Percentiles rank a stretch among this genome's conserved stretches.
Evolutionary conservation across 1,140 invertebrate species (phyloP).

Genomic region (Orchesella cincta): DNA sequence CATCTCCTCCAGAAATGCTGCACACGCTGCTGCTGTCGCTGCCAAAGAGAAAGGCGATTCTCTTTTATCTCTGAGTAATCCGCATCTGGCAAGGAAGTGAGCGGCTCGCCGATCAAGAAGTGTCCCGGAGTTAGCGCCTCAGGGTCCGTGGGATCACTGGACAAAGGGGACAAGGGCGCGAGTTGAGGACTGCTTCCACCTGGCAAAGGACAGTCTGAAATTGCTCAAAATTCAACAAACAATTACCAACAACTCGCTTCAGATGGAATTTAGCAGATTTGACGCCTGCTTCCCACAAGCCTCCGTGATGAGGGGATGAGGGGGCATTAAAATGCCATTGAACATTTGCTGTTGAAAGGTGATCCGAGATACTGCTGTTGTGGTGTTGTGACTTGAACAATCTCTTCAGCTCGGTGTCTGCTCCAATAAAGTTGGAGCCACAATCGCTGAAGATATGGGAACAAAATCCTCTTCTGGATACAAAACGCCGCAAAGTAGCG

Average conservation of each 20-base stretch:
- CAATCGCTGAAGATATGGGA: slow-evolving; percentile 50
- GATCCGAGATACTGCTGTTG: background rate
- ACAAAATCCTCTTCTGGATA: slow-evolving; percentile 42
- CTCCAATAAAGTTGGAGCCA: slow-evolving; percentile 46
- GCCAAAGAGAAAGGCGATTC: background rate
- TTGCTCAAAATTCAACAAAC: background rate
- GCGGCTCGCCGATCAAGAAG: background rate
- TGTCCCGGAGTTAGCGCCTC: background rate
- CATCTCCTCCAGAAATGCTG: slow-evolving; percentile 3
- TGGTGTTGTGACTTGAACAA: background rate
- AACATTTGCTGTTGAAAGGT: background rate
- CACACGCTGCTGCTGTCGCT: background rate
- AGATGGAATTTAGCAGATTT: background rate
- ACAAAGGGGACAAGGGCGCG: background rate
- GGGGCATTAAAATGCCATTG: background rate
- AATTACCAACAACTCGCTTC: background rate
- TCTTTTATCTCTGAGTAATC: too few species aligned
- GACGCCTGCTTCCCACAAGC: background rate
- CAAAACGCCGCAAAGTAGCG: slow-evolving; percentile 36
- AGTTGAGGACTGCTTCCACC: background rate
- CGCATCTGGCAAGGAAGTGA: background rate
- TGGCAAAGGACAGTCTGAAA: background rate
- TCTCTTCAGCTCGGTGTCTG: slow-evolving; percentile 33
- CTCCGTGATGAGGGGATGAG: background rate
- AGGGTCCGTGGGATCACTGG: background rate